Conservation (phyloP, 2,797 vertebrate species). For the Xerus rutilus region DNA sequence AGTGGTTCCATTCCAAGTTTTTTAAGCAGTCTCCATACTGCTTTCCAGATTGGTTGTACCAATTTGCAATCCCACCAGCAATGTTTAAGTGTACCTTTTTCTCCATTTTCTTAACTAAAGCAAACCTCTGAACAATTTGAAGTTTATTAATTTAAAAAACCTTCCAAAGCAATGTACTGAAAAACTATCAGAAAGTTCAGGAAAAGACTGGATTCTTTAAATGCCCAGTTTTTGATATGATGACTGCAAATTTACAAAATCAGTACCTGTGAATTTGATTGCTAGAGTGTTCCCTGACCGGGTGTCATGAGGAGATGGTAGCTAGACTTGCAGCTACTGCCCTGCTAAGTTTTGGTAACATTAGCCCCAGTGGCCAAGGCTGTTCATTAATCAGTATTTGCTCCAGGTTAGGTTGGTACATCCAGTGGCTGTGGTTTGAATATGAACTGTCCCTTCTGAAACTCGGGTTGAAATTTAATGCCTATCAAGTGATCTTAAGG, state of each 20-base stretch:
- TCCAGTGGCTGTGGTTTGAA: background rate
- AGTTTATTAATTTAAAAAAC: background rate
- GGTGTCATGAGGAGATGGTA: background rate
- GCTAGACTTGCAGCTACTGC: background rate
- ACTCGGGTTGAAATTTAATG: background rate
- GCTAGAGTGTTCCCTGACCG: background rate
- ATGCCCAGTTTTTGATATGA: background rate
- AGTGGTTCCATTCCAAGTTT: too few species aligned
- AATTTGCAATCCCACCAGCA: too few species aligned
- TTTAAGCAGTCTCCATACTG: too few species aligned
- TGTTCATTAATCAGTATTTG: background rate
- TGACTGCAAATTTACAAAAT: background rate
- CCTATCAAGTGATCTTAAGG: background rate
- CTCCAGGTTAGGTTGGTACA: background rate
- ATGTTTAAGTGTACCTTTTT: too few species aligned
- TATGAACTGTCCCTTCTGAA: background rate
- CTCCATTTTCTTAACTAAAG: background rate
- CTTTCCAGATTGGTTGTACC: too few species aligned
- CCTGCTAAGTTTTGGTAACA: background rate
- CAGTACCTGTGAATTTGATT: background rate
- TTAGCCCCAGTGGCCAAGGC: background rate
- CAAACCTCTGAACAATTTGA: background rate
- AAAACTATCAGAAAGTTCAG: conserved; percentile 34
- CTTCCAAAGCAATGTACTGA: background rate
- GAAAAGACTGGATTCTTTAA: background rate